Base-by-base conservation (phyloP, 2,113 vertebrate species). In the Marcusenius ussheri region DNA sequence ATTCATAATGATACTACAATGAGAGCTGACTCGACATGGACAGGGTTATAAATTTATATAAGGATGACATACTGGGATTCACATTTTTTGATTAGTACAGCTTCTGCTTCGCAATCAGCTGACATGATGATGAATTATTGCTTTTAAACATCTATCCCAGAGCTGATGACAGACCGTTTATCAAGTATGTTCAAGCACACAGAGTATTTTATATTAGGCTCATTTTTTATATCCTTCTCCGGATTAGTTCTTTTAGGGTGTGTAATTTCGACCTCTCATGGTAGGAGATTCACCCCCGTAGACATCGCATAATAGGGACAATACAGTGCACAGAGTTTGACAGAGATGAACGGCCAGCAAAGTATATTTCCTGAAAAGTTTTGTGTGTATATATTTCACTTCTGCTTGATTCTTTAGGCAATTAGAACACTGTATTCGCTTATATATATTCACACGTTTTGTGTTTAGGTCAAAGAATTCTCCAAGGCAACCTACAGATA, bases 81-180 rank as follows among this genome's bases (percentile, higher is more conserved):
- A 58, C 80, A 21, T 77, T 90, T 46, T 84, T 66, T 50, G 31
- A 86, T 62, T 15, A 90, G 46, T 15, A 39, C 21, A 49, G 42
- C 46, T 47, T 74, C 84, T 19, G 31, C 56, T 56, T 66, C 83
- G 89, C 83, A 70, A 83, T 6, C 87, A n/a, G 77, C 90, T 89
- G 93, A 91, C 90, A 91, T 11, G 0, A 58, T 94, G 93, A 94
- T 89, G 90, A 92, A 93, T 92, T 91, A 92, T 80, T 66, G 56
- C 89, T 92, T 92, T 91, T 92, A 87, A 91, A 93, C 74, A 91
- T 88, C 74, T 53, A 86, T 91, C 89, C 90, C 91, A 24, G 89
- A 91, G 90, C 91, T 89, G 58, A 91, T 39, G 87, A 50, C 62
- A 62, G 50, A 89, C 77, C 49, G 89, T 89, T 91, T 91, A 93